phyloP scores from a whole-genome alignment of 2,888 invertebrate species.

The Agriopis marginaria region DNA sequence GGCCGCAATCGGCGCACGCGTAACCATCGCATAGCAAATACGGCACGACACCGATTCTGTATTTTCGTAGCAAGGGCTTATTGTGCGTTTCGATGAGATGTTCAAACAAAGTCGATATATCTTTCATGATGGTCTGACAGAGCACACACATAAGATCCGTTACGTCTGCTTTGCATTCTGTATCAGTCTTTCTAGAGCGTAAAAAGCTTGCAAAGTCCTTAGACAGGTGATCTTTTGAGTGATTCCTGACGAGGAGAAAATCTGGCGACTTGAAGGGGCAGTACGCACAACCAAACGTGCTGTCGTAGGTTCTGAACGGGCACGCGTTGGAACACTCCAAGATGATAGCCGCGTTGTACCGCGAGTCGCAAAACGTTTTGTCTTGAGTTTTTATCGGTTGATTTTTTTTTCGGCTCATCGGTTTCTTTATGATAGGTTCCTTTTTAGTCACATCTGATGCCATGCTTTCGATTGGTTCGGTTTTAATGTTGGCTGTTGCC shows the following conservation, averaged over 20 bases:
- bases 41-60: conserved; percentile 48
- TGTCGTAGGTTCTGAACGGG: conserved; percentile 11
- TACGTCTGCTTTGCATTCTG: conserved; percentile 66
- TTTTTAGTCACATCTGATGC: background rate
- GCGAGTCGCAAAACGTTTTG: background rate
- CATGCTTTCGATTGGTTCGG: background rate
- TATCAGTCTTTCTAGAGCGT: conserved; percentile 12
- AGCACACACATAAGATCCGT: conserved; percentile 65
- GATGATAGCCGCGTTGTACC: conserved; percentile 7
- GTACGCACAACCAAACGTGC: conserved; percentile 15
- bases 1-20: conserved; percentile 25
- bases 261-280: conserved; percentile 21
- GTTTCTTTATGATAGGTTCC: background rate
- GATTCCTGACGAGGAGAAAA: conserved; percentile 9
- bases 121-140: conserved; percentile 55
- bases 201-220: conserved; percentile 12
- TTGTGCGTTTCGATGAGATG: conserved; percentile 64
- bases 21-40: conserved; percentile 32
- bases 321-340: conserved; percentile 19
- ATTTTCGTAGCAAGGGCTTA: conserved; percentile 59
- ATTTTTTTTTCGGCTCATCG: background rate
- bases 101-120: conserved; percentile 61
- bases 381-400: conserved; percentile 1
- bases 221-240: conserved; percentile 1
- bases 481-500: background rate